Conservation (phyloP, 2,888 invertebrate species). For the Morpho deidamia region DNA sequence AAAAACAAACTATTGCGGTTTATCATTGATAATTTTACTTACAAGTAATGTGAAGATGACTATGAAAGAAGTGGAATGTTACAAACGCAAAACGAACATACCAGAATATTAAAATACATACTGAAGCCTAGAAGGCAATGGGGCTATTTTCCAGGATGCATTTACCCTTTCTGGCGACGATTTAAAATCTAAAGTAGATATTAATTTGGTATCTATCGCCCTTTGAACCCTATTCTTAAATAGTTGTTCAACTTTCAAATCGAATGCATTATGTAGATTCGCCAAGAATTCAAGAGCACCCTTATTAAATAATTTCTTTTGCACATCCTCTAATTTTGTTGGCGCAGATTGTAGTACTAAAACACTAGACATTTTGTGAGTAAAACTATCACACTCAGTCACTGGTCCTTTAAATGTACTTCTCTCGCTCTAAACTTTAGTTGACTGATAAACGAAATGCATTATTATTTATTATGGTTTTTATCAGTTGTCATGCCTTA, state of each 20-base stretch:
- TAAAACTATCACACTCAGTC: no score
- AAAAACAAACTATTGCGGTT: not conserved
- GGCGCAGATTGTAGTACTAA: slow-evolving; percentile 71
- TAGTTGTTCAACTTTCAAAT: slow-evolving; percentile 64
- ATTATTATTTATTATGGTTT: no score
- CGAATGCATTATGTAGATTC: slow-evolving; percentile 70
- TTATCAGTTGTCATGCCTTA: no score
- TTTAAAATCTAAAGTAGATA: slow-evolving; percentile 53
- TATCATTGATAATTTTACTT: not conserved
- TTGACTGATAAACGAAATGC: no score
- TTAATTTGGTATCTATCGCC: slow-evolving; percentile 43
- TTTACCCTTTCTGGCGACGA: slow-evolving; percentile 57
- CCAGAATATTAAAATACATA: slow-evolving; percentile 36
- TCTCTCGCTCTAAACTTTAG: no score
- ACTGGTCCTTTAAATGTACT: no score
- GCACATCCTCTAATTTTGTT: slow-evolving; percentile 72
- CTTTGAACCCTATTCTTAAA: slow-evolving; percentile 57
- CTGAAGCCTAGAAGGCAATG: slow-evolving; percentile 75
- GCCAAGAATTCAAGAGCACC: slow-evolving; percentile 77
- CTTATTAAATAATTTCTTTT: slow-evolving; percentile 73
- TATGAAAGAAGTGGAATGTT: not conserved
- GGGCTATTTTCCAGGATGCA: slow-evolving; percentile 77
- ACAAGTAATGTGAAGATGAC: not conserved
- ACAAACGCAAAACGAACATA: slow-evolving; percentile 8
- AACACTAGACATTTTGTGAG: slow-evolving; percentile 33